Percentiles rank a stretch among this genome's conserved stretches.
phyloP scores from a whole-genome alignment of 2,113 vertebrate species.

The Salvelinus fontinalis region DNA sequence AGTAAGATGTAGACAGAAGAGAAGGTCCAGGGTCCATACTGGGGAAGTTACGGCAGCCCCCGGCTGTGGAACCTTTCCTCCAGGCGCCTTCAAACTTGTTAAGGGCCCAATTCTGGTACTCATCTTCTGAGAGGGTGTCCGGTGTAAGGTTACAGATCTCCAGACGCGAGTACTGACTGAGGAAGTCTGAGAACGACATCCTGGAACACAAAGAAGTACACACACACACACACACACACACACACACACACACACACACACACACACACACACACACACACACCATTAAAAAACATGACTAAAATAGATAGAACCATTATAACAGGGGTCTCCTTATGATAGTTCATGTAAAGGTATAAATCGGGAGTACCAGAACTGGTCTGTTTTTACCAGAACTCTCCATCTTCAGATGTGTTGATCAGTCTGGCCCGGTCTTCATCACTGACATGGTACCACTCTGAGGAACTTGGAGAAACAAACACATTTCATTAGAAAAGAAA shows the following conservation, averaged over 20 bases:
- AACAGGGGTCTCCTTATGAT: no score
- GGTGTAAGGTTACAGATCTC: constrained; percentile 95
- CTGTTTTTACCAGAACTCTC: constrained; percentile 81
- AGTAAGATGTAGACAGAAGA: background rate
- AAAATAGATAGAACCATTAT: background rate
- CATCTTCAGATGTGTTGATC: constrained; percentile 76
- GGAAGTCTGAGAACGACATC: constrained; percentile 88
- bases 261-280: no score
- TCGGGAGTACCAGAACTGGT: background rate
- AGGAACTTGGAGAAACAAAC: constrained; percentile 64
- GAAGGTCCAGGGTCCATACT: constrained; percentile 57
- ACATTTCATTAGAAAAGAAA: background rate
- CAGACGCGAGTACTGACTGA: constrained; percentile 84
- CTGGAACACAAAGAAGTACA: constrained; percentile 55
- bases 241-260: no score
- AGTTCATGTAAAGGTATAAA: background rate
- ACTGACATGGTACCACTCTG: constrained; percentile 77
- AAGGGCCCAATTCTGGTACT: constrained; percentile 84
- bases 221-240: background rate
- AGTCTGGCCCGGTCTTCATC: constrained; percentile 65
- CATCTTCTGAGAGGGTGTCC: constrained; percentile 78
- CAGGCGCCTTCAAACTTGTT: constrained; percentile 85
- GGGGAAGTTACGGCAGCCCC: constrained; percentile 88
- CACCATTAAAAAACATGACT: background rate
- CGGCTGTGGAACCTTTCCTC: constrained; percentile 85